These are phyloP conservation scores for Lytechinus variegatus DNA, from an alignment of 35 echinoderm and acorn worm genomes.

Conservation along the genomic window DNA sequence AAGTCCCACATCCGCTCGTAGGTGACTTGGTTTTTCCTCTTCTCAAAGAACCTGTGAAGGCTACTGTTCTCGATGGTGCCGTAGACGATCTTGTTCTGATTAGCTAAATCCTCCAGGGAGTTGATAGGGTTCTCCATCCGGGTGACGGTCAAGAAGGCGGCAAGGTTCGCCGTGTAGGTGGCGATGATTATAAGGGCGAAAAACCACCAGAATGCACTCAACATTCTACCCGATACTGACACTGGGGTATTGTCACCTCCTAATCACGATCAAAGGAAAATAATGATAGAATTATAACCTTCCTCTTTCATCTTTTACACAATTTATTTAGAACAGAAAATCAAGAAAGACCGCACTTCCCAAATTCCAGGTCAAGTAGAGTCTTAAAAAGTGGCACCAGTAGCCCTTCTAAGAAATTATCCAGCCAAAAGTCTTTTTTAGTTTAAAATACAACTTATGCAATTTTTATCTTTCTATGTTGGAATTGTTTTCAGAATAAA, in stretches of 20 bases:
- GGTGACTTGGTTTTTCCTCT: slow-evolving; percentile 73
- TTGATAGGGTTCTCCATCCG: slow-evolving; percentile 96
- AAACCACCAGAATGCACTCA: slow-evolving; percentile 99
- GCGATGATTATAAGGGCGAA: slow-evolving; percentile 96
- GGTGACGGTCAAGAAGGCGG: slow-evolving; percentile 95
- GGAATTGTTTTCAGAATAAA: no score
- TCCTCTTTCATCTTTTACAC: no score
- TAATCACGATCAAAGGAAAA: slow-evolving; percentile 22
- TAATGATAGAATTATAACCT: no score
- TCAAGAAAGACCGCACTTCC: no score
- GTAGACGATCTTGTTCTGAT: slow-evolving; percentile 78
- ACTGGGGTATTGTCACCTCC: slow-evolving; percentile 93
- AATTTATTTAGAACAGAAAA: no score
- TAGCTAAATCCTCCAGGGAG: slow-evolving; percentile 92
- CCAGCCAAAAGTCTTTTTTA: no score
- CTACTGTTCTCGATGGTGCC: slow-evolving; percentile 96
- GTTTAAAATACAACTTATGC: no score
- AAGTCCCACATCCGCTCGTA: slow-evolving; percentile 88
- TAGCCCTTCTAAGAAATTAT: no score
- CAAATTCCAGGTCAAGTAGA: no score
- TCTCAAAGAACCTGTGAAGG: slow-evolving; percentile 81
- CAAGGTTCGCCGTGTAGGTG: slow-evolving; percentile 95
- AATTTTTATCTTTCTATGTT: no score
- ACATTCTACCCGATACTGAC: slow-evolving; percentile 88
- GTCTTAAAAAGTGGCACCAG: no score